Conservation (phyloP, 2,113 vertebrate genomes). For the Rallus limicola region DNA sequence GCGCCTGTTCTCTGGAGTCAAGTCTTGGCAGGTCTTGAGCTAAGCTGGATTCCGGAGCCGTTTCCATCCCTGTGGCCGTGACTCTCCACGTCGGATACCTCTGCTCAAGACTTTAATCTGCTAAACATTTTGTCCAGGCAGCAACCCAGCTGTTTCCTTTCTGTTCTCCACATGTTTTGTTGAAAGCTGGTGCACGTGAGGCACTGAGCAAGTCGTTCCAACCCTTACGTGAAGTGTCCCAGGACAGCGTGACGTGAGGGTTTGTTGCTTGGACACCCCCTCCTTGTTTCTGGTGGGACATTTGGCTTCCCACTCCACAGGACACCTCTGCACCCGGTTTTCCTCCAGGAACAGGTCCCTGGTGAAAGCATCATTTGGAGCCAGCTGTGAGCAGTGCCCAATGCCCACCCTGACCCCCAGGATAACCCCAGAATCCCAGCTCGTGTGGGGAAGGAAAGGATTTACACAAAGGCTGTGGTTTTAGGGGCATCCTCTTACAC, state of each 20-base stretch:
- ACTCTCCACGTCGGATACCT: background rate
- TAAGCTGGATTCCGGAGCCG: background rate
- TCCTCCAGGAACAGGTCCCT: background rate
- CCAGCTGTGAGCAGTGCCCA: background rate
- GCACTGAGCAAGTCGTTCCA: background rate
- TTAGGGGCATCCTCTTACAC: background rate
- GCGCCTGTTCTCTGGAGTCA: background rate
- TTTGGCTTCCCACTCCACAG: background rate
- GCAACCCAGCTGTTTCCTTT: background rate
- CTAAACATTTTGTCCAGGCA: background rate
- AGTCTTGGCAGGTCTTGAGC: background rate
- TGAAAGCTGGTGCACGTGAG: background rate
- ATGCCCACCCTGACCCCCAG: background rate
- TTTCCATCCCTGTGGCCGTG: background rate
- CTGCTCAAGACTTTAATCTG: background rate
- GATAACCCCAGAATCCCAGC: background rate
- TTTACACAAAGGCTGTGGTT: background rate
- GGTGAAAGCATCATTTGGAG: fast-evolving
- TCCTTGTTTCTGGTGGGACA: background rate
- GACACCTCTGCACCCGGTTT: background rate
- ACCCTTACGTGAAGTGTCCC: fast-evolving
- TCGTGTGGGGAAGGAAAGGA: background rate
- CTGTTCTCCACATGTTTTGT: background rate
- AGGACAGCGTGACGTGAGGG: background rate
- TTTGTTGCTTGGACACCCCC: background rate